Base-by-base conservation (phyloP, 2,113 vertebrate species). In the Oncorhynchus masou region DNA sequence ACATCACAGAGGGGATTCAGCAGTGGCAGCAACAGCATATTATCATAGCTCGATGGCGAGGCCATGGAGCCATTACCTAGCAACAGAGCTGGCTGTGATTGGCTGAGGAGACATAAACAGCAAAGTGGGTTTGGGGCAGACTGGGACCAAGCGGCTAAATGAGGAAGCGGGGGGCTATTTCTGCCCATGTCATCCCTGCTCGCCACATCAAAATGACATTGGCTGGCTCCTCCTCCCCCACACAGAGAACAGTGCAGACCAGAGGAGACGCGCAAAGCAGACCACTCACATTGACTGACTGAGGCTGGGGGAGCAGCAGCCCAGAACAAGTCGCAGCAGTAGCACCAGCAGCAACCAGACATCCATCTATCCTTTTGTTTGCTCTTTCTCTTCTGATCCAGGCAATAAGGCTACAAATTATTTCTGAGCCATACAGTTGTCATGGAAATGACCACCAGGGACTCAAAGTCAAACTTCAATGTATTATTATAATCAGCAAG, bases 41-140 rank as follows among this genome's bases (percentile, higher is more conserved):
- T 22, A 62, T n/a, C 59, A 62, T 62, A 62, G 59, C 59, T 62
- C 59, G n/a, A 62, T 62, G 59, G 59, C n/a, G 59, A 86, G 77
- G 78, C 71, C 68, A 71, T 59, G 67, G 78, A 83, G 73, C 84
- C 72, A 84, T 88, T 74, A 86, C 88, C 83, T 88, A 88, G 87
- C 85, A 81, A 90, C 87, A 87, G 75, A 75, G 84, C 25, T 67
- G 64, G 31, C 76, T 74, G 77, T 27, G 54, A 86, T 86, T 83
- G 80, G 82, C 73, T 78, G 76, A n/a, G 49, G 76, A 39, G 68
- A 62, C 6, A 51, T 62, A 75, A 81, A 81, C 68, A 70, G 82
- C 77, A 67, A 62, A 75, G 85, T 74, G 77, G 67, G 74, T 79
- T 75, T 54, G 71, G 49, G 15, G 45, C 7, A 27, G 13, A 57